Evolutionary conservation across 2,888 invertebrate genomes (phyloP), one percentile per base, ranked within the genome.

Genomic region (Toxonevra muliebris): DNA sequence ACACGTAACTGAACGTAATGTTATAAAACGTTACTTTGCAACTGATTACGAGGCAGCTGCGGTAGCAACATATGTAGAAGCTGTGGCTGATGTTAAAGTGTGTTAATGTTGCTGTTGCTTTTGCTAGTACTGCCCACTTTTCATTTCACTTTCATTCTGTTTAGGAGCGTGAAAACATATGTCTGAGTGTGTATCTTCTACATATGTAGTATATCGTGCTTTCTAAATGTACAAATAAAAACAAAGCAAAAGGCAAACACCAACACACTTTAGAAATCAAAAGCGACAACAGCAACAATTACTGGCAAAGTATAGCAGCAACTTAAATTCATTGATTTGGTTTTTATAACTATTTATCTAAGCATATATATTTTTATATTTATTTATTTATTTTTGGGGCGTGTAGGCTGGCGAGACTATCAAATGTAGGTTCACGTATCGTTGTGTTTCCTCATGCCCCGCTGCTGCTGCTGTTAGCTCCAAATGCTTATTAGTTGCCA

Each of bases 301-400:
- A 7, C 30, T 30, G 2, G 30, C 30, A 30, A 30, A 7, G 30
- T 30, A 30, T 7, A 30, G 7, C 30, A 30, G 30, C 30, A 30
- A 30, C 30, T 30, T 7, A 30, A 4, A 30, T 30, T 30, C 30
- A 30, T 30, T 48, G 48, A 48, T 48, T 48, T 13, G 12, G 45
- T 45, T 48, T 13, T 10, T 13, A 48, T 12, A 11, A 11, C 48
- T 48, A n/a, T 10, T 12, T 48, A n/a, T 10, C 15, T 48, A 12
- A 5, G 15, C 5, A n/a, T 11, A 48, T 11, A n/a, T 48, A n/a
- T 5, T 13, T 48, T 59, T 59, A 15, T 30, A n/a, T 8, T 13
- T 41, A 17, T 30, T 60, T n/a, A n/a, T n/a, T n/a, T n/a, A n/a
- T 43, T 60, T 60, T 45, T 48, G 60, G 60, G 60, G 60, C 60